These are phyloP conservation scores for Porites lutea DNA, from an alignment of 64 coral and sea anemone genomes.

Conservation along the genomic window DNA sequence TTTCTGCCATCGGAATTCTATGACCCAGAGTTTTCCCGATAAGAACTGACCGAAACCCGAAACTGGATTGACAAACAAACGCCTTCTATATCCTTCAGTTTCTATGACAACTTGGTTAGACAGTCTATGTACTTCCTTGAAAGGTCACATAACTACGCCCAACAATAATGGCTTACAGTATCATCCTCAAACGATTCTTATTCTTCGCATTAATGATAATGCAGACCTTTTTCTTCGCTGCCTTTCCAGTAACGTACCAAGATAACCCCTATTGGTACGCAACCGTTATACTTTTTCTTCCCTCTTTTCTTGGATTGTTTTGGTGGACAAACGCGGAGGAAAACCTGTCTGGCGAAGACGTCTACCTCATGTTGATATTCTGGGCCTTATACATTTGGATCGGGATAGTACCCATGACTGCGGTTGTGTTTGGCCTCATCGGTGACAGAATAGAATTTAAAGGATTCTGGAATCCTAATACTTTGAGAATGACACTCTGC, in stretches of 20 bases:
- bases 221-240: conserved; percentile 24
- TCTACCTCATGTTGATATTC: background rate
- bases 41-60: too few species aligned
- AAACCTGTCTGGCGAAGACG: too few species aligned
- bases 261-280: background rate
- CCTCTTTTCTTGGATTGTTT: background rate
- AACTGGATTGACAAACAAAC: too few species aligned
- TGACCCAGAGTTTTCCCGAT: too few species aligned
- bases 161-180: too few species aligned
- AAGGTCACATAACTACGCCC: too few species aligned
- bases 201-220: background rate
- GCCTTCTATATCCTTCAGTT: too few species aligned
- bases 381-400: conserved; percentile 9
- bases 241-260: background rate
- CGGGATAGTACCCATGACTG: background rate
- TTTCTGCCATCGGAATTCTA: too few species aligned
- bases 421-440: background rate
- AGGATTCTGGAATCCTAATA: conserved; percentile 30
- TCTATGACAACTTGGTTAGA: too few species aligned
- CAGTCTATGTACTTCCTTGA: too few species aligned
- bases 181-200: background rate
- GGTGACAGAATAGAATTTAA: background rate
- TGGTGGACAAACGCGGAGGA: background rate
- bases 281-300: background rate
- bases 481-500: conserved; percentile 18